A percentile compares a stretch with the other conserved stretches of the same genome.
Evolutionary conservation across 2,888 invertebrate genomes (phyloP).

Genomic region (Gandaritis pyraliata): DNA sequence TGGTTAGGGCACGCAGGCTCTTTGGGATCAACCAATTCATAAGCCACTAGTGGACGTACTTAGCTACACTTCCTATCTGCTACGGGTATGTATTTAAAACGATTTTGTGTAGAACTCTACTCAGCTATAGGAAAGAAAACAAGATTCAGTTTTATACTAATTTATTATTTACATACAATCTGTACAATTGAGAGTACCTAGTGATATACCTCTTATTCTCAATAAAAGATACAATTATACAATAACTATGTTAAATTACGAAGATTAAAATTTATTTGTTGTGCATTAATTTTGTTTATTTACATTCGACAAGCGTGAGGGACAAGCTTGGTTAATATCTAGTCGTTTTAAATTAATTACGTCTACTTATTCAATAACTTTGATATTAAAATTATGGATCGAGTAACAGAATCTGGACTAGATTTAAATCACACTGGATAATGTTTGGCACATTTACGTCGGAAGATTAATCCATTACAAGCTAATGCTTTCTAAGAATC

Average conservation of each 20-base stretch:
- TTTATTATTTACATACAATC: slow-evolving; percentile 77
- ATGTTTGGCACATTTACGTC: slow-evolving; percentile 68
- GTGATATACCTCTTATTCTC: slow-evolving; percentile 72
- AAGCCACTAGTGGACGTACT: too few relatives aligned
- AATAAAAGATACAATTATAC: slow-evolving; percentile 77
- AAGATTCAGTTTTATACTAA: slow-evolving; percentile 69
- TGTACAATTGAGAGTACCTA: slow-evolving; percentile 72
- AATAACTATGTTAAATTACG: slow-evolving; percentile 65
- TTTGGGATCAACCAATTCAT: too few relatives aligned
- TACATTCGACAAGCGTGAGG: slow-evolving; percentile 79
- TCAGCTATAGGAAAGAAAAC: slow-evolving; percentile 39
- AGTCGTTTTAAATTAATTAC: slow-evolving; percentile 35
- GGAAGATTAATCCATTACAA: slow-evolving; percentile 44
- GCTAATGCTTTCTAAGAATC: slow-evolving; percentile 5
- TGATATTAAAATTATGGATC: slow-evolving; percentile 41
- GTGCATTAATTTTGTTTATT: slow-evolving; percentile 72
- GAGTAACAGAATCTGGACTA: slow-evolving; percentile 42
- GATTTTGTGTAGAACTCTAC: not conserved
- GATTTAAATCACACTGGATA: slow-evolving; percentile 36
- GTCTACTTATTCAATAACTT: slow-evolving; percentile 45
- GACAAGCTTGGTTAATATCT: slow-evolving; percentile 68
- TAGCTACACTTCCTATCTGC: too few relatives aligned
- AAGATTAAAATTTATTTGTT: slow-evolving; percentile 61
- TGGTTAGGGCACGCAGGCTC: too few relatives aligned
- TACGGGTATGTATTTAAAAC: too few relatives aligned